Percentiles rank a stretch among this genome's conserved stretches.
Conservation (phyloP, 1,140 invertebrate species). For the Trichoplusia ni region DNA sequence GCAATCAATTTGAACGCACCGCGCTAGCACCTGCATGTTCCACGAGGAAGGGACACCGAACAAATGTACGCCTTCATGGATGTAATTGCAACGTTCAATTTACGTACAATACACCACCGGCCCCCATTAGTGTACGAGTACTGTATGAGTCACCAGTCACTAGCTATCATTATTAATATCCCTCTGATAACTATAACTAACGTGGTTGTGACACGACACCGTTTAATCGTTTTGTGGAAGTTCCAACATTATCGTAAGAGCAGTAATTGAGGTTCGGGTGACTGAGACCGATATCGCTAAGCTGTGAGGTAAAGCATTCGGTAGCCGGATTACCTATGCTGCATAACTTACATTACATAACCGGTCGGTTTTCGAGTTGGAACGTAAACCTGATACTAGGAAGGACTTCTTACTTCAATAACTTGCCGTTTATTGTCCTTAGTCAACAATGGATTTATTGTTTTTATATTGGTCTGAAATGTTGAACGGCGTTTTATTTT, state of each 20-base stretch:
- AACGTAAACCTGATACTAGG: too few species aligned
- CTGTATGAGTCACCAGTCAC: slow-evolving; percentile 13
- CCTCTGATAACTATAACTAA: slow-evolving; percentile 11
- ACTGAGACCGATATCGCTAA: slow-evolving; percentile 17
- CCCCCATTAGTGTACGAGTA: neutral
- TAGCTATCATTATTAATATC: slow-evolving; percentile 20
- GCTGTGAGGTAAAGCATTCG: too few species aligned
- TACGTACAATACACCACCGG: slow-evolving; percentile 15
- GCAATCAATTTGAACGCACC: slow-evolving; percentile 23
- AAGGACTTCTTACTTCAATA: too few species aligned
- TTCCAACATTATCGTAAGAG: slow-evolving; percentile 18
- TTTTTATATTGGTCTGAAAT: too few species aligned
- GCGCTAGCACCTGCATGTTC: slow-evolving; percentile 19
- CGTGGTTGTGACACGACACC: slow-evolving; percentile 14
- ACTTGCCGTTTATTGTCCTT: too few species aligned
- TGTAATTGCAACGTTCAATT: slow-evolving; percentile 23
- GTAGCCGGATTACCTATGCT: too few species aligned
- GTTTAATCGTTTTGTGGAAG: slow-evolving; percentile 10
- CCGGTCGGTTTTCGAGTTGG: too few species aligned
- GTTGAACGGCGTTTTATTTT: too few species aligned
- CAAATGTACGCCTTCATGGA: slow-evolving; percentile 16
- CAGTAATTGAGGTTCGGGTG: slow-evolving; percentile 13
- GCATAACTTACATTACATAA: too few species aligned
- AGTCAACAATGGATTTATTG: too few species aligned
- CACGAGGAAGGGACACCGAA: slow-evolving; percentile 12